Conservation (phyloP, 2,113 vertebrate species). For the Corythornis cristatus region DNA sequence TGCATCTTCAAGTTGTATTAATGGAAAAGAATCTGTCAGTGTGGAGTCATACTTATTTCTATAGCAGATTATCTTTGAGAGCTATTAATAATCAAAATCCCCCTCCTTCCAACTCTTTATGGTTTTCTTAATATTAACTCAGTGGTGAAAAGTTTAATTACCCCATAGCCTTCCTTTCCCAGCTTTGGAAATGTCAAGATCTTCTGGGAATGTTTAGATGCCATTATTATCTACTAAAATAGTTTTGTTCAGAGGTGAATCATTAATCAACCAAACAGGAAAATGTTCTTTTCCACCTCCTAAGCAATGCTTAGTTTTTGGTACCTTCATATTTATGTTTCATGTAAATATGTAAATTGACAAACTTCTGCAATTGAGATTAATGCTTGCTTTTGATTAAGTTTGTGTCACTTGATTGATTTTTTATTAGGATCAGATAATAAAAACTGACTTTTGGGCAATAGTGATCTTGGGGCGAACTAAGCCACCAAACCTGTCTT, state of each 20-base stretch:
- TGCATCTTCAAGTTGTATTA: slow-evolving; percentile 7
- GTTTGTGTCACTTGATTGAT: neutral
- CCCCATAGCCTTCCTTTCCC: neutral
- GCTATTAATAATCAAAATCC: neutral
- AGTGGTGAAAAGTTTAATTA: neutral
- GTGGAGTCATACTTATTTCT: neutral
- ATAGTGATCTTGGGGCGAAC: neutral
- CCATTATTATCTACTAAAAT: neutral
- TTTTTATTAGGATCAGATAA: neutral
- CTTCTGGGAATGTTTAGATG: neutral
- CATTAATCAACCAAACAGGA: neutral
- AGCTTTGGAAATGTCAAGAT: neutral
- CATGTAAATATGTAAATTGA: neutral
- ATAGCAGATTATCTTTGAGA: neutral
- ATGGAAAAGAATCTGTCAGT: slow-evolving; percentile 6
- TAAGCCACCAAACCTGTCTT: neutral
- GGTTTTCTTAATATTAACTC: neutral
- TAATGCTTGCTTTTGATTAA: neutral
- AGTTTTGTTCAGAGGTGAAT: neutral
- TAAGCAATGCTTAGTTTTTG: neutral
- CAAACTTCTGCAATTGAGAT: neutral
- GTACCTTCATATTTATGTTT: neutral
- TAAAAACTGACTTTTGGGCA: neutral
- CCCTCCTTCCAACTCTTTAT: neutral
- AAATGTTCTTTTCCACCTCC: neutral